These are phyloP conservation scores for Podarcis siculus DNA, from an alignment of 2,797 vertebrate species.

Conservation along the genomic window DNA sequence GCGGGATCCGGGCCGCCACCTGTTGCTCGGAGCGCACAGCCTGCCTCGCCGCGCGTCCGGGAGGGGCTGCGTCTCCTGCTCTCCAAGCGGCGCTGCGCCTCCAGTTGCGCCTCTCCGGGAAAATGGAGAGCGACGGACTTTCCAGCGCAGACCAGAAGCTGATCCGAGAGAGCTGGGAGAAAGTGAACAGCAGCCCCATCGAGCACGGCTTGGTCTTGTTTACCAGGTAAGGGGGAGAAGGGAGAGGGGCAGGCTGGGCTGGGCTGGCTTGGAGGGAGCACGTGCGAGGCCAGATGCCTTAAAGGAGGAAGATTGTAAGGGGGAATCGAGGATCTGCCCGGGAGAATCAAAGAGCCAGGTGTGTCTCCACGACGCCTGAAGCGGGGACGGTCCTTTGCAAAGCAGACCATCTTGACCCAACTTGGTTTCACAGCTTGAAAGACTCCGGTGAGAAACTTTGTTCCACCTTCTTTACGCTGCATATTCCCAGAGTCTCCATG, in stretches of 20 bases:
- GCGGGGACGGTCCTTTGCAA: not conserved
- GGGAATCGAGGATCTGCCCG: not conserved
- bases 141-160: slow-evolving; percentile 80
- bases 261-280: not conserved
- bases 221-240: slow-evolving; percentile 72
- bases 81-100: too few relatives aligned
- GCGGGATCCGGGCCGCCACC: slow-evolving; percentile 8
- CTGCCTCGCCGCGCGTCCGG: not conserved
- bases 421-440: not conserved
- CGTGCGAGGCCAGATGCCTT: not conserved
- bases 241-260: not conserved
- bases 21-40: slow-evolving; percentile 8
- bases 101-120: not conserved
- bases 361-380: not conserved
- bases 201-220: slow-evolving; percentile 92
- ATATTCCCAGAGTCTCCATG: not conserved
- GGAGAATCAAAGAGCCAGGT: not conserved
- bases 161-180: slow-evolving; percentile 93
- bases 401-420: not conserved
- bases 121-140: slow-evolving; percentile 72
- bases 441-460: not conserved
- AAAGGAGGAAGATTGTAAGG: not conserved
- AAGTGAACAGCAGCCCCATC: slow-evolving; percentile 88
- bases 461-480: not conserved
- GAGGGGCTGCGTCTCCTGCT: not conserved